A percentile compares a stretch with the other conserved stretches of the same genome.
These are phyloP conservation scores for Planiliza haematocheilus DNA, from an alignment of 2,113 vertebrate species.

Conservation along the genomic window DNA sequence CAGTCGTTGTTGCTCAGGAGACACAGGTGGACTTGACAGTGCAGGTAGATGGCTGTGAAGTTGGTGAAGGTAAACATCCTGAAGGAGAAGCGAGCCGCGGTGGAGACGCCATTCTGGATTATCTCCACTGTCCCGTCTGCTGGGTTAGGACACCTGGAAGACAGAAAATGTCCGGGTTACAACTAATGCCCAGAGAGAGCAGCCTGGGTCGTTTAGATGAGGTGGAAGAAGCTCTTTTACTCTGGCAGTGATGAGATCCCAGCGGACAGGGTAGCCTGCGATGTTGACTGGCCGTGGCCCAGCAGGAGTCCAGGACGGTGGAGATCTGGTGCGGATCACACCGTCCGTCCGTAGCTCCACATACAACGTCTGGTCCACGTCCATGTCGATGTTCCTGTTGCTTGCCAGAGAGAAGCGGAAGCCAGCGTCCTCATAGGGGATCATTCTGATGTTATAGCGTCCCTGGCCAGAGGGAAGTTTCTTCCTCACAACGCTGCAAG, in stretches of 20 bases:
- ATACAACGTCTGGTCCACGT: constrained; percentile 65
- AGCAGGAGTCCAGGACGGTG: constrained; percentile 73
- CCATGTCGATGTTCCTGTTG: constrained; percentile 35
- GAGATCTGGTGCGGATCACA: constrained; percentile 72
- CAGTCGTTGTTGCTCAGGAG: constrained; percentile 61
- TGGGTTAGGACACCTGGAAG: constrained; percentile 76
- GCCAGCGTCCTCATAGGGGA: constrained; percentile 63
- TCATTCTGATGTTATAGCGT: constrained; percentile 64
- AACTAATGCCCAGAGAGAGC: too few species aligned
- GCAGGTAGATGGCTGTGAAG: constrained; percentile 67
- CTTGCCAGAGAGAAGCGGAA: constrained; percentile 62
- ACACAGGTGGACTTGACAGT: constrained; percentile 79
- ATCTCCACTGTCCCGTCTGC: constrained; percentile 69
- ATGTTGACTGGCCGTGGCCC: constrained; percentile 76
- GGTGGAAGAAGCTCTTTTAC: constrained; percentile 44
- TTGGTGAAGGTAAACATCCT: constrained; percentile 73
- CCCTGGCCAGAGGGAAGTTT: constrained; percentile 66
- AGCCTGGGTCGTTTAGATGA: not conserved
- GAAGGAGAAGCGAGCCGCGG: constrained; percentile 77
- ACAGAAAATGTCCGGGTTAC: not conserved
- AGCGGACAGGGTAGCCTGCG: constrained; percentile 42
- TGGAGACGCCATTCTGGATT: constrained; percentile 72
- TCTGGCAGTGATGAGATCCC: constrained; percentile 75
- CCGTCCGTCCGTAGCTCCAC: constrained; percentile 67
- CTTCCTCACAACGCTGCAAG: constrained; percentile 62